Evolutionary conservation across 2,113 vertebrate genomes (phyloP).

Genomic region (Peucedramus taeniatus): DNA sequence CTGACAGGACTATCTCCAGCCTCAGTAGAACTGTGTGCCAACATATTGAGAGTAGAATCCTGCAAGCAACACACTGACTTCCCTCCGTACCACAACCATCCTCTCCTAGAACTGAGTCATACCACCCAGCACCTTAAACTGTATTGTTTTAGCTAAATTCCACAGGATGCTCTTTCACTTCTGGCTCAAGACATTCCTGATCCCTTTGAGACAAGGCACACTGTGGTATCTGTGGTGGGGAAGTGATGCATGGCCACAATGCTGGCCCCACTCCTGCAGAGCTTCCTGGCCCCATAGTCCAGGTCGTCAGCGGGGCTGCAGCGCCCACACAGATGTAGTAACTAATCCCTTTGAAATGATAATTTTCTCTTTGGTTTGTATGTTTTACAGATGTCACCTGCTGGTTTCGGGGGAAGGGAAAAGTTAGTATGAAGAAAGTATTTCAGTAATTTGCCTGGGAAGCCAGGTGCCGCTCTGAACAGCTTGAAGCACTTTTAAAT

Average conservation of each 20-base stretch:
- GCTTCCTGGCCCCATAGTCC: rapidly evolving
- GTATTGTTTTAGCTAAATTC: not conserved
- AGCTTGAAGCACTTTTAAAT: not conserved
- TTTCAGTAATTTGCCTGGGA: not conserved
- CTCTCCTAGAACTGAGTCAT: not conserved
- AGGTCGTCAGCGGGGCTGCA: not conserved
- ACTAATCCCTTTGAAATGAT: not conserved
- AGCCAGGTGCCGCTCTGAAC: not conserved
- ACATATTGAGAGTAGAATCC: not conserved
- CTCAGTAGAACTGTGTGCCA: not conserved
- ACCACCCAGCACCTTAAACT: not conserved
- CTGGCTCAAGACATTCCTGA: rapidly evolving
- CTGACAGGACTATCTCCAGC: not conserved
- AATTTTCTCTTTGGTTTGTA: not conserved
- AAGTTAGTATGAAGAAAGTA: not conserved
- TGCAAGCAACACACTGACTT: not conserved
- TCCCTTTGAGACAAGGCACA: not conserved
- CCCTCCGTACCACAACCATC: not conserved
- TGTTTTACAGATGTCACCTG: constrained; percentile 47
- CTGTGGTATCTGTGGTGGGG: not conserved
- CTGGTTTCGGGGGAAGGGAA: not conserved
- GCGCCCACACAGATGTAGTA: not conserved
- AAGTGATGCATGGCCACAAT: not conserved
- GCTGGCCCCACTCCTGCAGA: not conserved
- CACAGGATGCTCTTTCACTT: not conserved